These are phyloP conservation scores for Gymnocypris eckloni DNA, from an alignment of 2,797 vertebrate species.

Conservation along the genomic window DNA sequence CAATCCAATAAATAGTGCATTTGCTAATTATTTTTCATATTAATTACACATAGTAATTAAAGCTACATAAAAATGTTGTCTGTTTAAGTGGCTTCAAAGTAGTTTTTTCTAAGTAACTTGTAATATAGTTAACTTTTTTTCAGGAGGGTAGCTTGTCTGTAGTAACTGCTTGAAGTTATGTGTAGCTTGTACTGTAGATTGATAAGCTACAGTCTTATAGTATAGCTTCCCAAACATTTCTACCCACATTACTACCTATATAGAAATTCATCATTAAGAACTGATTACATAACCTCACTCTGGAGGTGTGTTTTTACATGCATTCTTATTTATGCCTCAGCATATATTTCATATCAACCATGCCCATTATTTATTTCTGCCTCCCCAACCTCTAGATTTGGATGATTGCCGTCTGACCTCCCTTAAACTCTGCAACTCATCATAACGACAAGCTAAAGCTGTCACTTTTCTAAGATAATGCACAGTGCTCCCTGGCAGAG, in stretches of 20 bases:
- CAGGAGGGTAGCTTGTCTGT: too few relatives aligned
- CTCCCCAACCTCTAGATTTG: conserved; percentile 6
- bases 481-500: conserved; percentile 15
- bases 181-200: background rate
- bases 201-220: background rate
- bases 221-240: background rate
- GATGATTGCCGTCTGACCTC: conserved; percentile 20
- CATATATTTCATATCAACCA: background rate
- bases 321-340: conserved; percentile 20
- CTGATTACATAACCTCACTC: background rate
- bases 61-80: background rate
- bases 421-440: conserved; percentile 27
- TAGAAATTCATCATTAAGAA: background rate
- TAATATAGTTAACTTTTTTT: background rate
- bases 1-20: too few relatives aligned
- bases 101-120: background rate
- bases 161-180: background rate
- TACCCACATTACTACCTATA: background rate
- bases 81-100: background rate
- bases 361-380: background rate
- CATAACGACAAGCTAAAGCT: conserved; percentile 41
- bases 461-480: conserved; percentile 49
- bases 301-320: background rate
- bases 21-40: background rate
- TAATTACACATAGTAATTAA: background rate